phyloP scores from a whole-genome alignment of 2,797 vertebrate species.

The Arnoldichthys spilopterus region DNA sequence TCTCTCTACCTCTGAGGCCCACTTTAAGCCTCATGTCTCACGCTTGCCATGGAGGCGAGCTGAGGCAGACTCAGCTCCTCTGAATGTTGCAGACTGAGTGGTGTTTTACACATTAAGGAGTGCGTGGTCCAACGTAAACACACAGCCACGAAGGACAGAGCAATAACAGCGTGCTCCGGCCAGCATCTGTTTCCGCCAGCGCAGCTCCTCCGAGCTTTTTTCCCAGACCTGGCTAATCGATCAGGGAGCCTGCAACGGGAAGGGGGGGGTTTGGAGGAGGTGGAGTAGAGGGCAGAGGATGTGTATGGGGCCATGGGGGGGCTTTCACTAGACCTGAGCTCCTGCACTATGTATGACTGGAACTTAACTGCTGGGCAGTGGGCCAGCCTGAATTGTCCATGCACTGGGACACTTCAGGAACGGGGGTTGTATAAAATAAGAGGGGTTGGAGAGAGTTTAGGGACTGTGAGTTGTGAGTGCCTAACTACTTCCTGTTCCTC shows the following conservation, averaged over 20 bases:
- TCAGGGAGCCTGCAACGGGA: constrained; percentile 58
- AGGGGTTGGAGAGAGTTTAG: background rate
- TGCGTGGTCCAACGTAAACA: constrained; percentile 70
- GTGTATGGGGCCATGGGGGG: constrained; percentile 18
- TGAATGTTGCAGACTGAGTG: constrained; percentile 55
- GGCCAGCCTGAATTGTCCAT: constrained; percentile 28
- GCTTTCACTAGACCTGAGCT: constrained; percentile 30
- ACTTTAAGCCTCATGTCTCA: constrained; percentile 32
- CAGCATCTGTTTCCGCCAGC: constrained; percentile 69
- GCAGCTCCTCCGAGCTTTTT: constrained; percentile 55
- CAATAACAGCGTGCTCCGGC: constrained; percentile 65
- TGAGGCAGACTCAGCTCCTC: constrained; percentile 44
- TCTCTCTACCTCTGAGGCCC: constrained; percentile 24
- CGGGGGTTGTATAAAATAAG: constrained; percentile 3
- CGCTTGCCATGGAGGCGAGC: constrained; percentile 24
- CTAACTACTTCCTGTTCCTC: constrained; percentile 54
- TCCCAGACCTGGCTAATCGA: constrained; percentile 69
- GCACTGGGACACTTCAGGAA: constrained; percentile 8
- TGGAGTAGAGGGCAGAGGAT: constrained; percentile 1
- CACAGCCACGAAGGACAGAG: constrained; percentile 66
- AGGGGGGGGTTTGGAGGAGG: constrained; percentile 33
- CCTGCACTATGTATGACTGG: constrained; percentile 29
- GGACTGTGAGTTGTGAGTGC: background rate
- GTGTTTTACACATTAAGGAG: constrained; percentile 73
- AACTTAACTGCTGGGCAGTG: background rate